Base-by-base conservation (phyloP, 2,113 vertebrate species). In the Rana temporaria region DNA sequence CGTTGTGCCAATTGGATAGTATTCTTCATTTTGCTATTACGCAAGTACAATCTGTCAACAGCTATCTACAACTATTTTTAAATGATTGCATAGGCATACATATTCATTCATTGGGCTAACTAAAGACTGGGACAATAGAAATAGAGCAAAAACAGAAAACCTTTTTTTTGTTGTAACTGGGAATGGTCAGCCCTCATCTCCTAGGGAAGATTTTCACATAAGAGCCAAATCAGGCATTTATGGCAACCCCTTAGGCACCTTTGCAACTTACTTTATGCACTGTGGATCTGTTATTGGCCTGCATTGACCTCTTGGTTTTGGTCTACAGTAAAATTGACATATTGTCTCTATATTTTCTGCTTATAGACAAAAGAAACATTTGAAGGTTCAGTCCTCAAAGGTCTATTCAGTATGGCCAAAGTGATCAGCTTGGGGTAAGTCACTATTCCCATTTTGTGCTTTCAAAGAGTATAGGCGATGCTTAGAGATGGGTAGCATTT, bases 391-490 rank as follows among this genome's bases (percentile, higher is more conserved):
- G 18, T 6, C 7, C 22, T 81, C 1, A 71, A 71, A 68, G 34
- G 4, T 9, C 38, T 72, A 26, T 81, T 32, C 57, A 72, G 63
- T 16, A 63, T 62, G 68, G 64, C 57, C 32, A 59, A 63, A 52
- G 53, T 81, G 3, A 64, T 30, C 68, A 64, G 38, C 17, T 26
- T 81, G 26, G 71, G 68, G 79, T 71, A 81, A 70, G 67, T 55
- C 53, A 12, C 15, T 63, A 24, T 53, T 52, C n/a, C 67, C 14
- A 1, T 26, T 26, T 24, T 11, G 26, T 62, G 26, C n/a, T 22
- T n/a, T 22, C 19, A 19, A 9, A 9, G 0, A 60, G 19, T 19
- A 9, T 22, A 20, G 59, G 19, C 6, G 17, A 20, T 9, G 19
- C 7, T 4, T 60, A 2, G 26, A 20, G 5, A 60, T 1, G 59